Conservation (phyloP, 2,113 vertebrate species). For the Pontoporia blainvillei region DNA sequence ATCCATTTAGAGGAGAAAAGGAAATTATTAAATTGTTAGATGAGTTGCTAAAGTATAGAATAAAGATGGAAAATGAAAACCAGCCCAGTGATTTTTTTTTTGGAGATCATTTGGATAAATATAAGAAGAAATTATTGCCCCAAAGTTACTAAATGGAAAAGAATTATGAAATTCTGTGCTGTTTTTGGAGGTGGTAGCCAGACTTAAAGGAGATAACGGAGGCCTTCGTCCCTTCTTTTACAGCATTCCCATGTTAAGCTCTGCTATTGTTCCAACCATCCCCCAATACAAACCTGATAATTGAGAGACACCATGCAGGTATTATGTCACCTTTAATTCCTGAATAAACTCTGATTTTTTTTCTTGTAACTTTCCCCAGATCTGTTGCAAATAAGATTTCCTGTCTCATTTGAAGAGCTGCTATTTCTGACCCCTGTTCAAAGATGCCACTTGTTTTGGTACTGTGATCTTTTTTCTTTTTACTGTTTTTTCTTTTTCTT, state of each 20-base stretch:
- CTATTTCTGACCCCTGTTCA: not conserved
- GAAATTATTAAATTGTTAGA: not conserved
- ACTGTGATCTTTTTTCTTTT: not conserved
- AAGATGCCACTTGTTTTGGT: not conserved
- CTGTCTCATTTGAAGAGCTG: not conserved
- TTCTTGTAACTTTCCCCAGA: not conserved
- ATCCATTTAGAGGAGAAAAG: not conserved
- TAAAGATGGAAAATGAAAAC: slow-evolving; percentile 18
- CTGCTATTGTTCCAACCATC: not conserved
- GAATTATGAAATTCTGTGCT: not conserved
- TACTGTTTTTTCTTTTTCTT: not conserved
- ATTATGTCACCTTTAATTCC: not conserved
- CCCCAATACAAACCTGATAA: not conserved
- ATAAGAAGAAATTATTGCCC: not conserved
- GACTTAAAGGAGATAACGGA: not conserved
- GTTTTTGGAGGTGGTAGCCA: not conserved
- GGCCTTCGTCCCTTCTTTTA: not conserved
- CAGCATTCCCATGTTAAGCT: not conserved
- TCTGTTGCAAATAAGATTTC: not conserved
- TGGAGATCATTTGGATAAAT: not conserved
- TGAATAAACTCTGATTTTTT: not conserved
- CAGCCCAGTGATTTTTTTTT: not conserved
- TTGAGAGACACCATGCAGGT: not conserved
- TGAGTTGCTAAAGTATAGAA: not conserved
- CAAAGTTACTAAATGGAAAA: not conserved